Conservation (phyloP, 2,888 invertebrate genomes). For the Drosophila tripunctata region DNA sequence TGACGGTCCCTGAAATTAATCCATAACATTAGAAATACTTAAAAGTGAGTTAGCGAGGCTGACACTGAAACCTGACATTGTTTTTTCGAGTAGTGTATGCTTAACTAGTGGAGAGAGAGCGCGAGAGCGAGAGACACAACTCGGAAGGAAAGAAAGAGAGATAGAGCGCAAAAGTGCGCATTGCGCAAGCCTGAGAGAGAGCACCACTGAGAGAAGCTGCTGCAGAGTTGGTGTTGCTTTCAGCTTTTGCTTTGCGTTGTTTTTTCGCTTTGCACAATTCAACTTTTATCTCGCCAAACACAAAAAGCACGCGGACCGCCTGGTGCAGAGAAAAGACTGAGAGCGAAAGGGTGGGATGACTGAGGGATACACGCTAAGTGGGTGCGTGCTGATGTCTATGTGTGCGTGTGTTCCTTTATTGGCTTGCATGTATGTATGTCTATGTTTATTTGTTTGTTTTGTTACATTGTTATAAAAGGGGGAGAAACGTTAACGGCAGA, state of each 20-base stretch:
- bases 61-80: background rate
- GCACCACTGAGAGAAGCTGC: conserved; percentile 24
- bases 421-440: conserved; percentile 24
- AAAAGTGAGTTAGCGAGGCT: conserved; percentile 6
- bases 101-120: background rate
- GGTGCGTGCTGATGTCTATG: conserved; percentile 36
- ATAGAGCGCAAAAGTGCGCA: conserved; percentile 22
- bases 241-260: conserved; percentile 31
- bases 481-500: conserved; percentile 25
- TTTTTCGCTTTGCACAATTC: conserved; percentile 33
- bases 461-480: conserved; percentile 50
- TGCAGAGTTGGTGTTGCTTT: conserved; percentile 21
- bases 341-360: background rate
- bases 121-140: conserved; percentile 21
- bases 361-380: conserved; percentile 41
- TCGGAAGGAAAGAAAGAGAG: conserved; percentile 1
- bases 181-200: conserved; percentile 30
- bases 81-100: conserved; percentile 32
- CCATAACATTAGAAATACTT: background rate
- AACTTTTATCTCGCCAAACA: conserved; percentile 66
- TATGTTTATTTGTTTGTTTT: conserved; percentile 71
- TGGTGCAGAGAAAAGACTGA: conserved; percentile 9
- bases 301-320: conserved; percentile 55
- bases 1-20: too few relatives aligned
- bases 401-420: conserved; percentile 11